These are phyloP conservation scores for Acronicta alni DNA, from an alignment of 2,888 invertebrate species.

Conservation along the genomic window DNA sequence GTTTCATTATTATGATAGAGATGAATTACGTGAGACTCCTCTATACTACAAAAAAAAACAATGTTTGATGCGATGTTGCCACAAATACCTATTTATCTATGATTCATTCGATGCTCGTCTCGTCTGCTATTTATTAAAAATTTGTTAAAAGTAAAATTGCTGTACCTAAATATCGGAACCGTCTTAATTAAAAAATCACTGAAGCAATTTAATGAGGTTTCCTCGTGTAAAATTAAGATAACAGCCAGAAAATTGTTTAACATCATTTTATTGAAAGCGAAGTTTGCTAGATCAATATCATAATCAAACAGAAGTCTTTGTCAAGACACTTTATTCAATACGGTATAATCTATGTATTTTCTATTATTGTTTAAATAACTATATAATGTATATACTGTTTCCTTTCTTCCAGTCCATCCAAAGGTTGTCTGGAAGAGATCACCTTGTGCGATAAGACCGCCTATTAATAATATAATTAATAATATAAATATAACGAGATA, in stretches of 20 bases:
- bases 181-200: slow-evolving; percentile 31
- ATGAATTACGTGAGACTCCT: too few relatives aligned
- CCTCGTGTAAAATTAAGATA: slow-evolving; percentile 9
- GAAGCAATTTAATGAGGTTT: slow-evolving; percentile 13
- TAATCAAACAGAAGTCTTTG: slow-evolving; percentile 16
- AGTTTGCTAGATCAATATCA: slow-evolving; percentile 43
- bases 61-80: not conserved
- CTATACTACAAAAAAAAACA: too few relatives aligned
- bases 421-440: too few relatives aligned
- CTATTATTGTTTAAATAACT: not conserved
- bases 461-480: too few relatives aligned
- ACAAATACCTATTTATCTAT: slow-evolving; percentile 19
- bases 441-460: too few relatives aligned
- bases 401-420: too few relatives aligned
- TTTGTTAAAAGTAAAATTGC: not conserved
- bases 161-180: slow-evolving; percentile 7
- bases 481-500: too few relatives aligned
- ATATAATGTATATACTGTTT: not conserved
- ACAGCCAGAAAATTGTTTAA: slow-evolving; percentile 11
- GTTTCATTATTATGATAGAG: too few relatives aligned
- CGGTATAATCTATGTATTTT: slow-evolving; percentile 12
- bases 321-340: slow-evolving; percentile 30
- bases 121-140: slow-evolving; percentile 12
- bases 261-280: slow-evolving; percentile 20
- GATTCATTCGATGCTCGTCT: not conserved